phyloP scores from a whole-genome alignment of 2,113 vertebrate genomes.

The Propithecus coquereli region DNA sequence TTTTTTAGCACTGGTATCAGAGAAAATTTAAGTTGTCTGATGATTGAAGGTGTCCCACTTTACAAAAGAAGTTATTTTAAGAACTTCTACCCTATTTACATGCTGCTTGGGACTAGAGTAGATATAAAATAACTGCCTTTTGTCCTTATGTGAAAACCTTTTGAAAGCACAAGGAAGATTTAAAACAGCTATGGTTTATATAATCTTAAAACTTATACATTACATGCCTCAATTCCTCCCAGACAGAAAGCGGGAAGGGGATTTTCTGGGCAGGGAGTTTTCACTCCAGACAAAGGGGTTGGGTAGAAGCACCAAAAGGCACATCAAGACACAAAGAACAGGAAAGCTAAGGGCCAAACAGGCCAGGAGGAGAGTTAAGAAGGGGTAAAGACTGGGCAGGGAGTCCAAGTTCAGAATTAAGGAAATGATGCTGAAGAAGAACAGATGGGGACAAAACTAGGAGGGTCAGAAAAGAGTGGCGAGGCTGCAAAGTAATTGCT shows the following conservation, averaged over 20 bases:
- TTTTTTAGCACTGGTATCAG: conserved; percentile 10
- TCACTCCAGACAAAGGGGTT: not conserved
- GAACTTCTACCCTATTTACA: conserved; percentile 53
- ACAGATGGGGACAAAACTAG: not conserved
- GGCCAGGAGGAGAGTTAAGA: not conserved
- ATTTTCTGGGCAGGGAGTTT: not conserved
- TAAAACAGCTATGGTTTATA: not conserved
- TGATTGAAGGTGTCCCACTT: conserved; percentile 44
- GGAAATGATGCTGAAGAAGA: not conserved
- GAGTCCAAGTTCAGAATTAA: not conserved
- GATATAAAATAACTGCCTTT: conserved; percentile 26
- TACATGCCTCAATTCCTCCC: not conserved
- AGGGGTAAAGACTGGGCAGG: not conserved
- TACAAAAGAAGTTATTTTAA: conserved; percentile 56
- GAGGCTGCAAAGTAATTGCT: not conserved
- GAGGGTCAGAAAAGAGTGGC: not conserved
- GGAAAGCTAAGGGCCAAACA: not conserved
- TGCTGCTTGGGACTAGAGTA: not conserved
- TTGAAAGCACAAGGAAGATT: conserved; percentile 7
- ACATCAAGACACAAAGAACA: not conserved
- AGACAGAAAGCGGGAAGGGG: not conserved
- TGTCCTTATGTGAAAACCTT: conserved; percentile 52
- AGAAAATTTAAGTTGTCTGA: conserved; percentile 31
- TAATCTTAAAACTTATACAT: conserved; percentile 16
- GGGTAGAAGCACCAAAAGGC: not conserved